Percentiles rank a stretch among this genome's conserved stretches.
Conservation (phyloP, 2,797 vertebrate genomes). For the Sparidentex hasta region DNA sequence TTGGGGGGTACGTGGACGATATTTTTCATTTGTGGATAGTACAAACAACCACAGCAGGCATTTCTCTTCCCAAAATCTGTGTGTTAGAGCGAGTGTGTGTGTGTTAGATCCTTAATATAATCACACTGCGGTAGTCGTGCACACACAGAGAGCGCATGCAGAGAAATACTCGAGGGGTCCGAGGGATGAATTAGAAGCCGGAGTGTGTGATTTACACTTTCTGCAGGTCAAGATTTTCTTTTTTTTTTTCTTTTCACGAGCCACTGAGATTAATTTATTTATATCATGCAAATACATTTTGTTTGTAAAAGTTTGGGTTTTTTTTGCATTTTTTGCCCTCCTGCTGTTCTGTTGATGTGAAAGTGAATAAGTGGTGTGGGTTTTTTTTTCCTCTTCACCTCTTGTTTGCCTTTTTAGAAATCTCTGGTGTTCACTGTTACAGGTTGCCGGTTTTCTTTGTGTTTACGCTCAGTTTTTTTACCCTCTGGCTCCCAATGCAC, state of each 20-base stretch:
- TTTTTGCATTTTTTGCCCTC: conserved; percentile 7
- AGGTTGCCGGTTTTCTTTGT: conserved; percentile 47
- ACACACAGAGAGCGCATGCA: conserved; percentile 51
- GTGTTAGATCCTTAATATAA: conserved; percentile 47
- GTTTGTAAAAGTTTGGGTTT: conserved; percentile 6
- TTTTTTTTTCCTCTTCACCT: conserved; percentile 1
- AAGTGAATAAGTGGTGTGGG: conserved; percentile 1
- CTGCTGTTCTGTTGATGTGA: conserved; percentile 6
- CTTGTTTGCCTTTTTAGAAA: conserved; percentile 23
- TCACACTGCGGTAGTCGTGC: conserved; percentile 37
- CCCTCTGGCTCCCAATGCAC: conserved; percentile 14
- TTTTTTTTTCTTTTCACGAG: conserved; percentile 49
- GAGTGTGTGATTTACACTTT: conserved; percentile 55
- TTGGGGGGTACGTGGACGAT: conserved; percentile 19
- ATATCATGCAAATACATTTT: conserved; percentile 48
- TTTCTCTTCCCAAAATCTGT: conserved; percentile 9
- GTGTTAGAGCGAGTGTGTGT: background rate
- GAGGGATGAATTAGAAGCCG: conserved; percentile 40
- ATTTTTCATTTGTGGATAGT: conserved; percentile 41
- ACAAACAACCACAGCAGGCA: conserved; percentile 58
- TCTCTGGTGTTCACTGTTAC: conserved; percentile 45
- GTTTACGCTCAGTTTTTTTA: conserved; percentile 51
- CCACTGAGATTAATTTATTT: conserved; percentile 48
- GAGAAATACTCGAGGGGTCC: conserved; percentile 43
- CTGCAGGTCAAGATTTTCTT: conserved; percentile 59